Percentiles rank a stretch among this genome's conserved stretches.
Conservation (phyloP, 1,140 invertebrate genomes). For the Drosophila guanche region DNA sequence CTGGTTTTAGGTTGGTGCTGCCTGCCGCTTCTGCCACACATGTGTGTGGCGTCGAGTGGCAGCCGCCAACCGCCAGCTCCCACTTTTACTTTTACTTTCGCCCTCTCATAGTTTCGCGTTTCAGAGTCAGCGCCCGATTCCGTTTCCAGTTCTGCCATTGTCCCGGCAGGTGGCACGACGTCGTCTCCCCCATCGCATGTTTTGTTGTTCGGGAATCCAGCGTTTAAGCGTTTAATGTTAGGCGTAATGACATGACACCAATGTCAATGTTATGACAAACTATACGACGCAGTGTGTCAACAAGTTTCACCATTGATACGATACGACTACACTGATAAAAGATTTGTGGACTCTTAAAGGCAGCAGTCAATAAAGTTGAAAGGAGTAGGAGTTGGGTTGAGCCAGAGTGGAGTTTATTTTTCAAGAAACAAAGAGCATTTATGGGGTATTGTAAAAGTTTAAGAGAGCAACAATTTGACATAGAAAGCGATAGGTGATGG, state of each 20-base stretch:
- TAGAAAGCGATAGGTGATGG: too few relatives aligned
- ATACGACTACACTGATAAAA: slow-evolving; percentile 29
- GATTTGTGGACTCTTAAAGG: neutral
- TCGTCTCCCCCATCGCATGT: slow-evolving; percentile 57
- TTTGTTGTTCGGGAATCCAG: slow-evolving; percentile 11
- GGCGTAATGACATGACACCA: slow-evolving; percentile 79
- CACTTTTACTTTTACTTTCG: slow-evolving; percentile 20
- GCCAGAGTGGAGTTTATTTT: too few relatives aligned
- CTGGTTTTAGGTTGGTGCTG: slow-evolving; percentile 39
- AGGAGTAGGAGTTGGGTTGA: too few relatives aligned
- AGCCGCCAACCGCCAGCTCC: slow-evolving; percentile 10
- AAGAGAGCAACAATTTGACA: too few relatives aligned
- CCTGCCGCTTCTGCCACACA: slow-evolving; percentile 29
- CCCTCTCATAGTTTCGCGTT: slow-evolving; percentile 22
- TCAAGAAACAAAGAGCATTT: neutral
- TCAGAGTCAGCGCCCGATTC: slow-evolving; percentile 9
- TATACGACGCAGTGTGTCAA: slow-evolving; percentile 64
- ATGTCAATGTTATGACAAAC: slow-evolving; percentile 73
- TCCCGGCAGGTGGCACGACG: neutral
- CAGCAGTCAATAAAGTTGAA: too few relatives aligned
- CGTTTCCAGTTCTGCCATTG: neutral
- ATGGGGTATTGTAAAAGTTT: too few relatives aligned
- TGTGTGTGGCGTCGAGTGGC: slow-evolving; percentile 51
- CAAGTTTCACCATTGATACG: slow-evolving; percentile 51
- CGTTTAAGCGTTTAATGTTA: slow-evolving; percentile 67